Percentiles rank a stretch among this genome's conserved stretches.
These are phyloP conservation scores for Antitype chi DNA, from an alignment of 2,888 invertebrate genomes.

Conservation along the genomic window DNA sequence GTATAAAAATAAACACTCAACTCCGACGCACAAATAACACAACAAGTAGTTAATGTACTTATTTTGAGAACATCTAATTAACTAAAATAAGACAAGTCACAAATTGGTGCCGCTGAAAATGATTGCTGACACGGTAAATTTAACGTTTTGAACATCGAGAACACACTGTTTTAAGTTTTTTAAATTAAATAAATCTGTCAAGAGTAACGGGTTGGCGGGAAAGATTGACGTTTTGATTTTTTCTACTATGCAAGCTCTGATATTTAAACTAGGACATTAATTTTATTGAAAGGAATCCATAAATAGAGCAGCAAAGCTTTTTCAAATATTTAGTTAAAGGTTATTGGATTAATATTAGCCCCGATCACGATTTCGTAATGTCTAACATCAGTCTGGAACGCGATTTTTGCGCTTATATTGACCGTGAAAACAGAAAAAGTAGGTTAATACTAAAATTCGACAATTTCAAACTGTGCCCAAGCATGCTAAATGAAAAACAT, in stretches of 20 bases:
- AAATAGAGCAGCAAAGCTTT: neutral
- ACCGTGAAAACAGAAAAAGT: slow-evolving; percentile 75
- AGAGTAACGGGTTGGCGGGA: slow-evolving; percentile 65
- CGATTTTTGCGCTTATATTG: slow-evolving; percentile 75
- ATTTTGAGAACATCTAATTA: slow-evolving; percentile 78
- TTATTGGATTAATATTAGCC: slow-evolving; percentile 21
- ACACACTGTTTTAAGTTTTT: slow-evolving; percentile 74
- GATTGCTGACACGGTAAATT: slow-evolving; percentile 77
- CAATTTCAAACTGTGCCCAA: slow-evolving; percentile 2
- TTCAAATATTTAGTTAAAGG: slow-evolving; percentile 10
- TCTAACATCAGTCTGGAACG: slow-evolving; percentile 70
- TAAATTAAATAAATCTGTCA: slow-evolving; percentile 74
- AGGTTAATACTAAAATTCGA: slow-evolving; percentile 65
- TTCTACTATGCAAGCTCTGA: slow-evolving; percentile 12
- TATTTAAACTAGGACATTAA: neutral
- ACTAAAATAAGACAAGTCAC: slow-evolving; percentile 81
- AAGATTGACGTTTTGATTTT: slow-evolving; percentile 65
- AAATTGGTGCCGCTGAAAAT: slow-evolving; percentile 79
- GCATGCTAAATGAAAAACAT: slow-evolving; percentile 11
- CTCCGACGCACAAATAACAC: slow-evolving; percentile 59
- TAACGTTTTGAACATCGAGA: slow-evolving; percentile 75
- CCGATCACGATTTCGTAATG: slow-evolving; percentile 71
- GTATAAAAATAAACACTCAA: slow-evolving; percentile 67
- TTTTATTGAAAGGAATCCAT: neutral
- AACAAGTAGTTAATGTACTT: slow-evolving; percentile 66